Evolutionary conservation across 2,888 invertebrate species (phyloP).

Genomic region (Callinectes sapidus): DNA sequence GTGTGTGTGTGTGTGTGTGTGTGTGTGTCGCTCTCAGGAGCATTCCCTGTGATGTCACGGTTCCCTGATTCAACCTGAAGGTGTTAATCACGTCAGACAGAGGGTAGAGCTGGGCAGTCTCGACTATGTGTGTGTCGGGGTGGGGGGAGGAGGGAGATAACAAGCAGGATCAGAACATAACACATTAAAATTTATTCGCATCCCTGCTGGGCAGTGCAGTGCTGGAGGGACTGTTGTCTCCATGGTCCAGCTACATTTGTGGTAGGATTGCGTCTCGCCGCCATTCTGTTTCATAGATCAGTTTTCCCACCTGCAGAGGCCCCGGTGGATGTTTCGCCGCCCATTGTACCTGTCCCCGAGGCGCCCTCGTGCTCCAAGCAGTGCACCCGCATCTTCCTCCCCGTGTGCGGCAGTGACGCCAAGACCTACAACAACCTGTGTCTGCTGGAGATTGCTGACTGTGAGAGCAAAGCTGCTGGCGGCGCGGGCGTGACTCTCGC

Average conservation of each 20-base stretch:
- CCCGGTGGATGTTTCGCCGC: neutral
- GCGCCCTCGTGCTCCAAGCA: constrained; percentile 32
- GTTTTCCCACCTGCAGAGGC: neutral
- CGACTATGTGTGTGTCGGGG: too few species aligned
- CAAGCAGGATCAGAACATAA: too few species aligned
- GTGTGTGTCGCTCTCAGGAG: neutral
- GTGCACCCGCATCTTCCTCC: constrained; percentile 44
- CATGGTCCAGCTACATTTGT: too few species aligned
- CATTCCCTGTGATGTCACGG: neutral
- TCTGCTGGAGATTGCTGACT: constrained; percentile 43
- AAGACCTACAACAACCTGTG: constrained; percentile 43
- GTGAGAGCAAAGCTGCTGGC: constrained; percentile 37
- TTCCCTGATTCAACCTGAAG: neutral
- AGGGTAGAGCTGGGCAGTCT: neutral
- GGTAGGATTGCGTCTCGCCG: neutral
- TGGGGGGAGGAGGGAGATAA: neutral
- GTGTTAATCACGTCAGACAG: neutral
- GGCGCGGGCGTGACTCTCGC: constrained; percentile 7
- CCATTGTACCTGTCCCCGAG: neutral
- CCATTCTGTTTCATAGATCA: neutral
- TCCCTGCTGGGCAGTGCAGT: too few species aligned
- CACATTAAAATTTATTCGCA: too few species aligned
- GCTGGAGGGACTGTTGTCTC: neutral
- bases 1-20: neutral
- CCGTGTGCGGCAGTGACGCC: constrained; percentile 47